Conservation (phyloP, 2,797 vertebrate species). For the Megalops cyprinoides region DNA sequence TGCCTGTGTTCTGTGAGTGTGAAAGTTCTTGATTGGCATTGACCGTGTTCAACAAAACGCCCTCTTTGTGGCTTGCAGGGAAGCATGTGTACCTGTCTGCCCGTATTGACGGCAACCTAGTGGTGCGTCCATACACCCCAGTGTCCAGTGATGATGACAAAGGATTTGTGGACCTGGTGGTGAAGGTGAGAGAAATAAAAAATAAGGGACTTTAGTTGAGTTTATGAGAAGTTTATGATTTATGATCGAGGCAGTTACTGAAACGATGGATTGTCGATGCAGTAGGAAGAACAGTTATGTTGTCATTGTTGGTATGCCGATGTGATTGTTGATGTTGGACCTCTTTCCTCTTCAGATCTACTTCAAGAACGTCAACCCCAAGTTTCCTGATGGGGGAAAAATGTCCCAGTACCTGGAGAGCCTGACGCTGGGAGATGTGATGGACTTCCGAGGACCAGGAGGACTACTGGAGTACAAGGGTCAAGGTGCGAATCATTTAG, state of each 20-base stretch:
- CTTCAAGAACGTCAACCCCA: conserved; percentile 68
- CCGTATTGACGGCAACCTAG: conserved; percentile 67
- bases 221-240: not conserved
- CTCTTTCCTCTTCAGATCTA: conserved; percentile 62
- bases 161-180: conserved; percentile 73
- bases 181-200: conserved; percentile 57
- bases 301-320: not conserved
- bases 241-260: not conserved
- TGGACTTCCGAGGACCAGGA: conserved; percentile 72
- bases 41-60: not conserved
- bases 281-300: not conserved
- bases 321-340: not conserved
- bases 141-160: conserved; percentile 70
- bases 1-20: not conserved
- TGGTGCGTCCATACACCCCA: conserved; percentile 74
- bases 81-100: conserved; percentile 74
- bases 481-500: conserved; percentile 54
- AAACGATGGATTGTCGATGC: not conserved
- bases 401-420: conserved; percentile 75
- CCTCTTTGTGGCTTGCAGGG: conserved; percentile 49
- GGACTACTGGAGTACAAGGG: conserved; percentile 70
- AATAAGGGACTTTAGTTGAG: not conserved
- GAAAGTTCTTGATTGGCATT: not conserved
- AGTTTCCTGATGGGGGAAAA: conserved; percentile 75
- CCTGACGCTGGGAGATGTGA: conserved; percentile 66